A percentile compares a stretch with the other conserved stretches of the same genome.
phyloP scores from a whole-genome alignment of 2,113 vertebrate genomes.

The Zapornia atra region DNA sequence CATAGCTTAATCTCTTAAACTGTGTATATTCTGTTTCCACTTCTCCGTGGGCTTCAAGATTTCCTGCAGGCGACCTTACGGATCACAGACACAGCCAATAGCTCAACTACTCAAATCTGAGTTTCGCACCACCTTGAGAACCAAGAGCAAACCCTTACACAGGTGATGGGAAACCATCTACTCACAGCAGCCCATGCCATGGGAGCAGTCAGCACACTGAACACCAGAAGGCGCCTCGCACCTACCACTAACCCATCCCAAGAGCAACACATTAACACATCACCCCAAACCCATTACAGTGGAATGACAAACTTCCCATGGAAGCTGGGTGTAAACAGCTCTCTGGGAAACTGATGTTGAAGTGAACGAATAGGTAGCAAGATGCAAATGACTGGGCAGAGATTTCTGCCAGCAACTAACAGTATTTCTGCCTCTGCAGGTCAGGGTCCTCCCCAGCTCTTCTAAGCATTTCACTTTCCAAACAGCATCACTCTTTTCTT shows the following conservation, averaged over 20 bases:
- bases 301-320: not conserved
- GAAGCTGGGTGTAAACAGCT: not conserved
- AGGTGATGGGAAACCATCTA: not conserved
- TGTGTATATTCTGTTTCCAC: not conserved
- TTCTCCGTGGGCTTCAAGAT: not conserved
- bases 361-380: not conserved
- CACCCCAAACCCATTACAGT: not conserved
- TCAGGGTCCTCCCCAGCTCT: not conserved
- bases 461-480: not conserved
- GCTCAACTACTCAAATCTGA: not conserved
- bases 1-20: not conserved
- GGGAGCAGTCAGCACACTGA: not conserved
- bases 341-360: not conserved
- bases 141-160: not conserved
- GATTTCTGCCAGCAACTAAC: not conserved
- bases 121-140: not conserved
- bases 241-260: not conserved
- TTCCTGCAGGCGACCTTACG: not conserved
- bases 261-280: not conserved
- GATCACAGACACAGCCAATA: not conserved
- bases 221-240: not conserved
- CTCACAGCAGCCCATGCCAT: fast-evolving
- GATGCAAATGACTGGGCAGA: not conserved
- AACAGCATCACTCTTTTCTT: not conserved
- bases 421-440: not conserved